Evolutionary conservation across 2,797 vertebrate species (phyloP).

Genomic region (Ptychadena robeensis): DNA sequence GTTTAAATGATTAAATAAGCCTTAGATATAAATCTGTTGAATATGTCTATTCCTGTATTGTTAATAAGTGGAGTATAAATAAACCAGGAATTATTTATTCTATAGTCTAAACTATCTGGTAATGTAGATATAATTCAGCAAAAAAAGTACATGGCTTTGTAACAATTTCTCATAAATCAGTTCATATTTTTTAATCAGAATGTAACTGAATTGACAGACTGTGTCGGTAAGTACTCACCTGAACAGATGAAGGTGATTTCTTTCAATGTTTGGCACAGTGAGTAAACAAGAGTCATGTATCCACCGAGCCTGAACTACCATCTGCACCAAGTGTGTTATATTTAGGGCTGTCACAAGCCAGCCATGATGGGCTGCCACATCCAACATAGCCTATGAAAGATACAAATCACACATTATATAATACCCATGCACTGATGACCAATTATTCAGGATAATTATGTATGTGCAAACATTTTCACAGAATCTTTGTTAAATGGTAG

Average conservation of each 20-base stretch:
- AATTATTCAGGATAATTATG: no score
- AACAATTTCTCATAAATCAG: no score
- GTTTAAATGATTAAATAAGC: not conserved
- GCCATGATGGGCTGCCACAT: conserved; percentile 90
- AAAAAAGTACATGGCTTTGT: no score
- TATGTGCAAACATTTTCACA: no score
- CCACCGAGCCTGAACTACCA: conserved; percentile 95
- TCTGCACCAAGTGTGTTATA: conserved; percentile 90
- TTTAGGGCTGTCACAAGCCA: conserved; percentile 90
- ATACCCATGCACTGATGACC: not conserved
- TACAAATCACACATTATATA: not conserved
- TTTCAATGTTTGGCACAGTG: conserved; percentile 87
- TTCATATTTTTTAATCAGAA: no score
- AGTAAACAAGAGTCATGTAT: conserved; percentile 87
- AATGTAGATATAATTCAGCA: no score
- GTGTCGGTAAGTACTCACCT: conserved; percentile 73
- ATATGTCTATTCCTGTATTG: not conserved
- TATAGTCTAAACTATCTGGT: no score
- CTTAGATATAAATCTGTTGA: not conserved
- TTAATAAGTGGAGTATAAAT: not conserved
- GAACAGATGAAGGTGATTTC: conserved; percentile 89
- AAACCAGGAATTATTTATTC: not conserved
- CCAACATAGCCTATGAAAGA: conserved; percentile 88
- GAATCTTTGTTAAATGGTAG: no score
- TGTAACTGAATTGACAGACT: not conserved